Evolutionary conservation across 2,113 vertebrate species (phyloP), one percentile per base, ranked within the genome.

Genomic region (Acinonyx jubatus): DNA sequence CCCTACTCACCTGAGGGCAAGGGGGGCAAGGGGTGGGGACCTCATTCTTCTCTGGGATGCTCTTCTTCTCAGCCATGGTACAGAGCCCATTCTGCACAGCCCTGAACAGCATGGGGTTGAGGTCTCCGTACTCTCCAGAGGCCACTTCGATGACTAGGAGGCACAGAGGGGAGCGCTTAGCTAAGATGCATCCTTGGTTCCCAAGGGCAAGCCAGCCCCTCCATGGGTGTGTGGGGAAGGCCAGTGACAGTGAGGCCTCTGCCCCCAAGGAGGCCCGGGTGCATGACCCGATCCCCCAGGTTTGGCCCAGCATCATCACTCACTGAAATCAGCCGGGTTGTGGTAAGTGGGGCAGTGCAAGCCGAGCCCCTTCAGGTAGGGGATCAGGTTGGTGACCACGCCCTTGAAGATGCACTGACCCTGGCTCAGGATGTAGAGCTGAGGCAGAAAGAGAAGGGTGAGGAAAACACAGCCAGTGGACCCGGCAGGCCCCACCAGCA

Each of bases 351-450:
- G 99, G 89, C 99, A 99, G 98, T 99, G 99, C n/a, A 99, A 98
- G 97, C 99, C 99, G 0, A 99, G 99, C 90, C 99, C 99, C 99
- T 99, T 99, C 98, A 99, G 99, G 94, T 99, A 99, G 33, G 99
- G 99, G 97, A 99, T 99, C 98, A 99, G 99, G 98, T 99, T 99
- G 96, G 99, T 99, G 78, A 99, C 99, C 0, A 99, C 97, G 2
- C 99, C 99, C 98, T 99, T 99, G 99, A 99, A 99, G 98, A 99
- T 99, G 98, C 99, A 99, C 98, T 99, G 99, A 92, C 99, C 99
- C 98, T 99, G 99, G 98, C 99, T 99, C 98, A 99, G 99, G 98
- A 99, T 99, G 98, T 99, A 99, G 36, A 99, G 99, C 99, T 99
- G 98, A 97, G 89, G 78, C 0, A 18, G 94, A 89, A 48, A 88